Evolutionary conservation across 1,140 invertebrate species (phyloP).

Genomic region (Lineus longissimus): DNA sequence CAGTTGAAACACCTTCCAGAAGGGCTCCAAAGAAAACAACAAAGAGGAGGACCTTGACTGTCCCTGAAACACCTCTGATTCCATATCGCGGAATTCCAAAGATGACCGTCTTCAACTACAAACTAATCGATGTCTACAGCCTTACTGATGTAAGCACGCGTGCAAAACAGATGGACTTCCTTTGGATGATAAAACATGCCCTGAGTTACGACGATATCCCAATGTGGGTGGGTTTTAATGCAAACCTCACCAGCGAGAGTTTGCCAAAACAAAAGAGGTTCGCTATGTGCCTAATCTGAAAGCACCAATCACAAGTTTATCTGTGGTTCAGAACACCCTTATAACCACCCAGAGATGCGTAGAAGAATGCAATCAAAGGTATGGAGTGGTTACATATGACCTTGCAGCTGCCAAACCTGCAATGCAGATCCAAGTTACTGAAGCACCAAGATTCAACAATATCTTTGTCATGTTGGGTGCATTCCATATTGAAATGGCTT

Average conservation of each 20-base stretch:
- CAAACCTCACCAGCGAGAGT: background rate
- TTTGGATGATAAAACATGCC: background rate
- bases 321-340: constrained; percentile 49
- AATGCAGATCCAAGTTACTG: constrained; percentile 42
- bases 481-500: constrained; percentile 56
- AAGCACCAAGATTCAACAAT: constrained; percentile 43
- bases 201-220: background rate
- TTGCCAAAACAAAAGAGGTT: constrained; percentile 7
- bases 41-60: background rate
- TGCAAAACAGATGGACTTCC: background rate
- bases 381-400: constrained; percentile 46
- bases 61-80: background rate
- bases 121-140: background rate
- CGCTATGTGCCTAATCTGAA: constrained; percentile 15
- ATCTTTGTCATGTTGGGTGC: constrained; percentile 55
- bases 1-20: too few relatives aligned
- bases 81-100: background rate
- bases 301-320: constrained; percentile 10
- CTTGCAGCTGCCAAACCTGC: constrained; percentile 50
- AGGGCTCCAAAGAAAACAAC: background rate
- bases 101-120: background rate
- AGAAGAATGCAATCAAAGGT: constrained; percentile 32
- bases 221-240: background rate
- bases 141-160: background rate
- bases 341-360: constrained; percentile 31